A percentile compares a stretch with the other conserved stretches of the same genome.
phyloP scores from a whole-genome alignment of 2,113 vertebrate species.

The Callipepla californica region DNA sequence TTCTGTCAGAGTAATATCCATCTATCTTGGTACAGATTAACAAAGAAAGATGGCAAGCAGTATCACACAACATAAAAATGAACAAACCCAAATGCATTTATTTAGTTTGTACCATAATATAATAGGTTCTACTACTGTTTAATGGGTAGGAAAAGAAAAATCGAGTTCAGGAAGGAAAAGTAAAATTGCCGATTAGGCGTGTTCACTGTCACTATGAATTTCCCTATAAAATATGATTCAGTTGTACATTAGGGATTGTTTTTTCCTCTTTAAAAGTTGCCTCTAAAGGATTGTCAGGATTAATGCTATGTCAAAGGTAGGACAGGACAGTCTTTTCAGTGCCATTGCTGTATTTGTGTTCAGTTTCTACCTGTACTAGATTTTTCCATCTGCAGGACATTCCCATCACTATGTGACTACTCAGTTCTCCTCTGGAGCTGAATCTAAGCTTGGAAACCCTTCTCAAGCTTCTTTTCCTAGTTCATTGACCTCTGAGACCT shows the following conservation, averaged over 20 bases:
- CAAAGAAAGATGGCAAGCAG: neutral
- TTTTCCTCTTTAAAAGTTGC: neutral
- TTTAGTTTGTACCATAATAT: neutral
- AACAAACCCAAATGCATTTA: neutral
- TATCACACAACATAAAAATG: neutral
- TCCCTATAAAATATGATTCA: neutral
- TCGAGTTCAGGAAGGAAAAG: neutral
- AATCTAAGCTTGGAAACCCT: neutral
- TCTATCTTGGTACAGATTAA: neutral
- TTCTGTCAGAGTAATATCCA: neutral
- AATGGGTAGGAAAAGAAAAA: neutral
- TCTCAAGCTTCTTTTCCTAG: neutral
- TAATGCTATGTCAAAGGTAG: neutral
- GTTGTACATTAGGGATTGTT: neutral
- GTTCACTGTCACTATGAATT: neutral
- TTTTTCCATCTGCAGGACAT: neutral
- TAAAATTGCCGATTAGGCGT: neutral
- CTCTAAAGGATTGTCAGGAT: neutral
- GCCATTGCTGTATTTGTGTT: neutral
- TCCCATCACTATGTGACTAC: rapidly evolving
- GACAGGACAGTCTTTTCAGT: neutral
- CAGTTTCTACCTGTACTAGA: neutral
- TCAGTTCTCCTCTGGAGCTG: neutral
- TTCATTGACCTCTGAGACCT: neutral
- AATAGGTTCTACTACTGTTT: neutral